Evolutionary conservation across 2,797 vertebrate genomes (phyloP), one percentile per base, ranked within the genome.

Genomic region (Hydrolagus colliei): DNA sequence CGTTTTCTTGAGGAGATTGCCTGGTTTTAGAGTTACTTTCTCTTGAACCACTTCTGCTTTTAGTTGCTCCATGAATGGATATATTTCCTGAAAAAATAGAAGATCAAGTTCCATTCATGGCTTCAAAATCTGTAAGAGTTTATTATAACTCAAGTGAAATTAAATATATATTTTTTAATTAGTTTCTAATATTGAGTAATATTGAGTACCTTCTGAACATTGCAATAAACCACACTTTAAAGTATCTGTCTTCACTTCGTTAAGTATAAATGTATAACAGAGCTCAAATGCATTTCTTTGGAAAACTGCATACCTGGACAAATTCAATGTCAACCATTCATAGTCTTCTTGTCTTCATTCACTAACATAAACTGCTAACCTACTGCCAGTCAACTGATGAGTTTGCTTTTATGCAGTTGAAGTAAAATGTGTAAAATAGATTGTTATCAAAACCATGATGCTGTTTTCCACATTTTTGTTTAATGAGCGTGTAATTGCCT

Each of bases 401-500:
- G 41, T 52, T 52, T 52, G 79, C 63, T 82, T 79, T 82, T 82
- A 82, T 82, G 32, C 62, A 18, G 27, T 13, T 20, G 16, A 84
- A 71, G 16, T 84, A 11, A 13, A 71, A 10, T 41, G 32, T 84
- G 16, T 11, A 84, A 71, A n/a, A 35, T 67, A 84, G 79, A 71
- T 84, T 84, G 5, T 11, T 67, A 71, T 71, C 65, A 84, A 84
- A 11, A 71, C 9, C 68, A 9, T 77, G 20, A 20, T 77, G n/a
- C 52, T 61, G 52, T 41, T 61, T 77, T 77, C 9, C 59, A 77
- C 32, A 20, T 20, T 68, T 41, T 84, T 84, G 18, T 52, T 71
- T 84, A 84, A 84, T 84, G 79, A 84, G 79, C 65, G 35, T 20
- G 18, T 84, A 84, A 71, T 84, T 84, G 65, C 65, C 67, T 6